Conservation (phyloP, 1,140 invertebrate genomes). For the Adelges cooleyi region DNA sequence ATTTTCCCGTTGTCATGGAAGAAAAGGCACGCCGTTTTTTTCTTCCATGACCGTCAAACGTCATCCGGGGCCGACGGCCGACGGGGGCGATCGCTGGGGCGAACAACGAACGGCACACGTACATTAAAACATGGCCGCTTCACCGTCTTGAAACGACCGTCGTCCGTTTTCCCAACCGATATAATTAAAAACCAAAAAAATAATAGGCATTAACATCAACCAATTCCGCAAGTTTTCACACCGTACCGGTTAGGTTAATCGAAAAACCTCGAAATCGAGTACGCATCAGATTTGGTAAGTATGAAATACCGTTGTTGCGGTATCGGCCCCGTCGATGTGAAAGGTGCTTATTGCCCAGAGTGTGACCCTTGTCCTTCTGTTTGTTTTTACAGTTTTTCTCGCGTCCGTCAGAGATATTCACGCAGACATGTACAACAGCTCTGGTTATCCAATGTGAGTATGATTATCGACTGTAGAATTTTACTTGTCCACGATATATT, state of each 20-base stretch:
- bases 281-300: neutral
- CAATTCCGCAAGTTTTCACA: no score
- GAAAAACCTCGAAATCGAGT: no score
- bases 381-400: neutral
- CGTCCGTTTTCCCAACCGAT: neutral
- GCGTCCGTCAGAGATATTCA: neutral
- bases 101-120: slow-evolving; percentile 8
- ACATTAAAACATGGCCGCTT: slow-evolving; percentile 28
- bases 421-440: slow-evolving; percentile 8
- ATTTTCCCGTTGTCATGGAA: neutral
- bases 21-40: neutral
- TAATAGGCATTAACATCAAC: neutral
- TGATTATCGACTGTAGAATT: no score
- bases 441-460: slow-evolving; percentile 25
- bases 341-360: no score
- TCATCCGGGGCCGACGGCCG: neutral
- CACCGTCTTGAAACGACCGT: slow-evolving; percentile 15
- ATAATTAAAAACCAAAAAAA: no score
- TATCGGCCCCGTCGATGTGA: no score
- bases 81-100: neutral
- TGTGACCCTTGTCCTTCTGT: neutral
- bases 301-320: neutral
- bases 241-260: no score
- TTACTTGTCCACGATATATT: no score
- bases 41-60: slow-evolving; percentile 14